These are phyloP conservation scores for Galerucella nymphaeae DNA, from an alignment of 2,888 invertebrate genomes.

Conservation along the genomic window DNA sequence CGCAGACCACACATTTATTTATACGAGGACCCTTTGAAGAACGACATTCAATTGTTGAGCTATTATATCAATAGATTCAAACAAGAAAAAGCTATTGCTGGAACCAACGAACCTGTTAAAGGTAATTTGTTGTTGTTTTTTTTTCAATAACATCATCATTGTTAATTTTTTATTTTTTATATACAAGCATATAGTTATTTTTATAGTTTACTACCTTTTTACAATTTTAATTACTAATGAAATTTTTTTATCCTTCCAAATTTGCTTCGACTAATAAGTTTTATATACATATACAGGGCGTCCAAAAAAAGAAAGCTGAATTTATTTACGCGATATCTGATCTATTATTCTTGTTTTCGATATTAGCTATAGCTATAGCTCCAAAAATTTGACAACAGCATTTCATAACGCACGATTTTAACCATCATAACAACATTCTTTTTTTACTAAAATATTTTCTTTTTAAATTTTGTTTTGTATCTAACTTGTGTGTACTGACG, in stretches of 20 bases:
- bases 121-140: constrained; percentile 30
- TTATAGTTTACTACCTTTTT: no score
- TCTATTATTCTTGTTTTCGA: no score
- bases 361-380: no score
- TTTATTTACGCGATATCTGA: no score
- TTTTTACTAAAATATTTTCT: constrained; percentile 19
- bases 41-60: constrained; percentile 87
- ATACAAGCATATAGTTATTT: not conserved
- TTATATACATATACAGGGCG: no score
- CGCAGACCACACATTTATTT: constrained; percentile 75
- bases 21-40: constrained; percentile 79
- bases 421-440: constrained; percentile 18
- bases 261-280: no score
- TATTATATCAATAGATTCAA: constrained; percentile 82
- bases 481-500: constrained; percentile 58
- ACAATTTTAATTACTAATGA: no score
- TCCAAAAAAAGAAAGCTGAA: no score
- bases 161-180: not conserved
- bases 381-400: no score
- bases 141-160: not conserved
- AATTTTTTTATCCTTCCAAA: no score
- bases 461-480: constrained; percentile 18
- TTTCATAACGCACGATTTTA: not conserved
- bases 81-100: constrained; percentile 65
- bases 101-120: constrained; percentile 37